Evolutionary conservation across 2,113 vertebrate genomes (phyloP).

Genomic region (Microcebus jonahi): DNA sequence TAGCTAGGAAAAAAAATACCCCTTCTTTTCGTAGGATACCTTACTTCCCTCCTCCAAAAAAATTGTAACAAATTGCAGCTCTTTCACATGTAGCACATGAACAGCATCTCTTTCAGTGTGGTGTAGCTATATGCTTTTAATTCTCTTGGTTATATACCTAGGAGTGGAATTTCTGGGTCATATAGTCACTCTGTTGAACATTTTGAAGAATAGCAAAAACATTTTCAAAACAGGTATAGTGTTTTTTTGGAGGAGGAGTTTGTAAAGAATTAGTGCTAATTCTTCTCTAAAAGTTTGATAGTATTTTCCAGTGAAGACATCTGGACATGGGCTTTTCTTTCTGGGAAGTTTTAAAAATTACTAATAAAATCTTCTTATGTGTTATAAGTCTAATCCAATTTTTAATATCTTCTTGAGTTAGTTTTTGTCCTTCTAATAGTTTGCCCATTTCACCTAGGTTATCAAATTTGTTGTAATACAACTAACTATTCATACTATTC

Average conservation of each 20-base stretch:
- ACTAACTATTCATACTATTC: background rate
- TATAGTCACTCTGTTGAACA: background rate
- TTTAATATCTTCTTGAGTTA: background rate
- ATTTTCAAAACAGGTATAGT: background rate
- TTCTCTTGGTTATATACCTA: background rate
- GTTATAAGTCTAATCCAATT: background rate
- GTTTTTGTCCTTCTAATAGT: background rate
- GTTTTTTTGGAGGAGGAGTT: background rate
- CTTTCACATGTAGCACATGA: accelerated
- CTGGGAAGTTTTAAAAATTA: background rate
- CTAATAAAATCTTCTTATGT: background rate
- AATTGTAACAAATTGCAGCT: background rate
- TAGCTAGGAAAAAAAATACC: background rate
- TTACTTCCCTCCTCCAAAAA: background rate
- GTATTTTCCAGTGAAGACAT: background rate
- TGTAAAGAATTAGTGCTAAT: background rate
- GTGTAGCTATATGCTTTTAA: background rate
- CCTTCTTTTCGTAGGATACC: background rate
- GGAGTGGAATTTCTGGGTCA: background rate
- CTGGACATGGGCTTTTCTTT: background rate
- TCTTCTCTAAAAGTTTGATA: background rate
- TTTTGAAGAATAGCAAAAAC: background rate
- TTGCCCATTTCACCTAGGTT: background rate
- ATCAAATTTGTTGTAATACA: background rate
- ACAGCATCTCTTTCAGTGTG: background rate